phyloP scores from a whole-genome alignment of 1,140 invertebrate genomes.

The Dendrolimus kikuchii region DNA sequence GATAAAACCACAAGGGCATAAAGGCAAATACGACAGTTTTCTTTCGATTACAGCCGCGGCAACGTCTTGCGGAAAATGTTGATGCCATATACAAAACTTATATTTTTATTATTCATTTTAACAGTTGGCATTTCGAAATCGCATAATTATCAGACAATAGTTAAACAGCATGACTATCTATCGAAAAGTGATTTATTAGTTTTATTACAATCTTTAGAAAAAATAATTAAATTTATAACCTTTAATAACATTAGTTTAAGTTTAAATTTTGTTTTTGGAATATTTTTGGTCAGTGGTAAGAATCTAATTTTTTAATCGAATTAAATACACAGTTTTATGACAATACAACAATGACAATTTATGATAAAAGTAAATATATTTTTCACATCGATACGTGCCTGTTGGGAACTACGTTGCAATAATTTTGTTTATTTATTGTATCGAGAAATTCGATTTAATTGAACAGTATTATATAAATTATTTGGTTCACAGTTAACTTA shows the following conservation, averaged over 20 bases:
- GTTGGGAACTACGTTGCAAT: too few species aligned
- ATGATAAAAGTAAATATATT: too few species aligned
- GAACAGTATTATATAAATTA: too few species aligned
- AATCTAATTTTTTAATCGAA: conserved; percentile 3
- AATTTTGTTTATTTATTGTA: too few species aligned
- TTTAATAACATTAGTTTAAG: conserved; percentile 26
- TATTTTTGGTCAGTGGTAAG: conserved; percentile 41
- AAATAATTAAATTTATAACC: conserved; percentile 19
- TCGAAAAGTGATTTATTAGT: conserved; percentile 16
- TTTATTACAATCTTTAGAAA: conserved; percentile 27
- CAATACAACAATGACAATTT: too few species aligned
- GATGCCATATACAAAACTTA: too few species aligned
- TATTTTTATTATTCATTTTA: too few species aligned
- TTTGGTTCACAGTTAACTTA: conserved; percentile 21
- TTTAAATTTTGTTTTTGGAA: conserved; percentile 33
- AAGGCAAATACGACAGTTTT: conserved; percentile 16
- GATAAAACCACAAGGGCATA: not conserved
- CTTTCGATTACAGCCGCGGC: conserved; percentile 10
- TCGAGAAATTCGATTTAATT: too few species aligned
- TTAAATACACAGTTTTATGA: too few species aligned
- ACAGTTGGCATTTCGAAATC: too few species aligned
- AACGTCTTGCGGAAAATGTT: too few species aligned
- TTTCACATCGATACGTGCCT: too few species aligned
- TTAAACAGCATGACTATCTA: not conserved
- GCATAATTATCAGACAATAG: not conserved